Base-by-base conservation (phyloP, 1,140 invertebrate genomes). In the Proctacanthus coquilletti region DNA sequence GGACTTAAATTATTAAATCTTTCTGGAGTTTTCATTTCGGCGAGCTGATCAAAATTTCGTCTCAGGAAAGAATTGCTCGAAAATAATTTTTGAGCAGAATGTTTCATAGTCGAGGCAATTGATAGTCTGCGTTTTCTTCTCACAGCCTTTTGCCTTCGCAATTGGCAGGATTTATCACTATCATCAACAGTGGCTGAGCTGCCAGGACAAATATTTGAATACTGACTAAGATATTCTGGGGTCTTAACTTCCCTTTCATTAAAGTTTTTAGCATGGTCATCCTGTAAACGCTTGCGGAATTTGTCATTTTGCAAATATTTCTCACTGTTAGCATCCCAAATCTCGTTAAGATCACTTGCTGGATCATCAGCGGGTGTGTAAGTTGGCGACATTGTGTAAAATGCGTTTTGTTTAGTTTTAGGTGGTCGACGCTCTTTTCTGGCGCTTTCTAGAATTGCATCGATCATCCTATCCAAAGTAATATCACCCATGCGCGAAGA, bases 391-490 rank as follows among this genome's bases (percentile, higher is more conserved):
- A 52, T 53, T 40, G 54, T 50, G 23, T 5, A 36, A 23, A 3
- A 20, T 1, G 17, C 25, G 25, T 42, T 44, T 25, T 34, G 40
- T 20, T 21, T 18, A 39, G 8, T 35, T 27, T 21, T 37, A 31
- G 40, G 25, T 2, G 4, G 20, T 2, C 11, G 42, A 14, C 33
- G 38, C 14, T 43, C 42, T 48, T 46, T 54, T 11, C 46, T 50
- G 11, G 50, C 53, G 42, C 53, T 59, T 44, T 55, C 49, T 13
- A 60, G 37, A 9, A 59, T 59, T 18, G 53, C 56, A 36, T 60
- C 56, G 37, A 60, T 59, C 56, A 60, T 60, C 17, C 50, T 49
- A 38, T 56, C 56, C 34, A 59, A 38, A 9, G 55, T 58, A 15
- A 50, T 46, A 34, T 59, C 56, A n/a, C 53, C 53, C 53, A 58